Evolutionary conservation across 23 tunicate genomes (phyloP).

Genomic region (Trididemnum nubilum): DNA sequence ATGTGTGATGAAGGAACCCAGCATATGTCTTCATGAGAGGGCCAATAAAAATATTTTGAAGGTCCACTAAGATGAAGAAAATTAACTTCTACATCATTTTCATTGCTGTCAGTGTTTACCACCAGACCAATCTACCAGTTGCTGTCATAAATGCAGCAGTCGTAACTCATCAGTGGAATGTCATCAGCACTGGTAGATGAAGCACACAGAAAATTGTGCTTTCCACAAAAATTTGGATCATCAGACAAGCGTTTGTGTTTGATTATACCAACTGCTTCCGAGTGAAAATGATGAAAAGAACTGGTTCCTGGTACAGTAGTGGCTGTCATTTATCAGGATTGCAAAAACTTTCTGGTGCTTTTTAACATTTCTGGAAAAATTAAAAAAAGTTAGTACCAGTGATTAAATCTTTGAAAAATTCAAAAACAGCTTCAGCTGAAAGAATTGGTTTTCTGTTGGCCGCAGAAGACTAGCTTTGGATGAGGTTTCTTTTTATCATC

Average conservation of each 20-base stretch:
- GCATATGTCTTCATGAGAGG: constrained; percentile 19
- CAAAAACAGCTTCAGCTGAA: constrained; percentile 20
- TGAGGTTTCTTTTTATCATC: constrained; percentile 4
- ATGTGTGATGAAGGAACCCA: constrained; percentile 30
- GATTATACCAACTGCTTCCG: constrained; percentile 8
- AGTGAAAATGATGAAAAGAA: constrained; percentile 26
- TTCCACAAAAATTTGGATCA: constrained; percentile 12
- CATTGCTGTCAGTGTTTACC: background rate
- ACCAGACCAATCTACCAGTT: constrained; percentile 32
- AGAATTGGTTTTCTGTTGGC: background rate
- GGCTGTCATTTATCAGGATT: background rate
- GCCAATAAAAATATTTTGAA: constrained; percentile 25
- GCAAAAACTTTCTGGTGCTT: background rate
- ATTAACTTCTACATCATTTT: constrained; percentile 15
- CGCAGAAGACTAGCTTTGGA: constrained; percentile 19
- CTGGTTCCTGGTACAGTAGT: constrained; percentile 27
- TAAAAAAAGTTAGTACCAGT: background rate
- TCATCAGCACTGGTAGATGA: background rate
- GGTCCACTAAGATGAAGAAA: constrained; percentile 28
- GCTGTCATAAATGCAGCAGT: constrained; percentile 6
- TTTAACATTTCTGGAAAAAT: background rate
- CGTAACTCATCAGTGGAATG: constrained; percentile 17
- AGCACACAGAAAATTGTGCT: constrained; percentile 5
- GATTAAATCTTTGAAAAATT: background rate
- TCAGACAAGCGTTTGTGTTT: constrained; percentile 23